Base-by-base conservation (phyloP, 35 echinoderm and acorn worm species). In the Eucidaris tribuloides region DNA sequence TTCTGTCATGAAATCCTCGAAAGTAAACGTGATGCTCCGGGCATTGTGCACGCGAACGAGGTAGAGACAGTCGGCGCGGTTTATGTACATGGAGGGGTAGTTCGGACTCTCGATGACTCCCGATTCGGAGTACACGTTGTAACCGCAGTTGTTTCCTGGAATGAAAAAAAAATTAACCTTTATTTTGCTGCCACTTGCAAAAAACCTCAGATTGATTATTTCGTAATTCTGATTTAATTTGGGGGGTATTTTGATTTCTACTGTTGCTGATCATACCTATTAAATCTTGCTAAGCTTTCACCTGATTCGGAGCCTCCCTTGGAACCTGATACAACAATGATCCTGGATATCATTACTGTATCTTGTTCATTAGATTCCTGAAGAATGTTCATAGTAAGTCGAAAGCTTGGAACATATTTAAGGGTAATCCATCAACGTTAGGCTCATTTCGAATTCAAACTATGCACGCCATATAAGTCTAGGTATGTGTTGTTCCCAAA, bases 121-220 rank as follows among this genome's bases (percentile, higher is more conserved):
- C 0, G 4, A 39, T 13, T 29, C 6, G 23, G 36, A 36, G 36
- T 45, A 86, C 30, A 79, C 83, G 6, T 59, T 24, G 19, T 41
- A 54, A 24, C 88, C 88, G 76, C 88, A 90, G 58, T 84, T 90
- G 34, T 18, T 39, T 0, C 68, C 88, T 90, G 71, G 7, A 82
- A 49, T 7, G 15, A 82, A 40, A 82, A 2, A 71, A 68, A 2
- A 0, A 42, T 52, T 52, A 11, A 9, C 9, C n/a, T 52, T 52
- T n/a, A 52, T 52, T 52, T 52, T 11, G n/a, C n/a, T 52, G n/a
- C n/a, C n/a, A 52, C n/a, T 52, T 52, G 48, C n/a, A 11, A 11
- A 52, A 52, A 52, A 9, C 9, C 9, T 11, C 48, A 52, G n/a
- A 52, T 11, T n/a, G n/a, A 11, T 52, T 52, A 52, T 52, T 52